These are phyloP conservation scores for Ctenomys sociabilis DNA, from an alignment of 2,113 vertebrate genomes.

Conservation along the genomic window DNA sequence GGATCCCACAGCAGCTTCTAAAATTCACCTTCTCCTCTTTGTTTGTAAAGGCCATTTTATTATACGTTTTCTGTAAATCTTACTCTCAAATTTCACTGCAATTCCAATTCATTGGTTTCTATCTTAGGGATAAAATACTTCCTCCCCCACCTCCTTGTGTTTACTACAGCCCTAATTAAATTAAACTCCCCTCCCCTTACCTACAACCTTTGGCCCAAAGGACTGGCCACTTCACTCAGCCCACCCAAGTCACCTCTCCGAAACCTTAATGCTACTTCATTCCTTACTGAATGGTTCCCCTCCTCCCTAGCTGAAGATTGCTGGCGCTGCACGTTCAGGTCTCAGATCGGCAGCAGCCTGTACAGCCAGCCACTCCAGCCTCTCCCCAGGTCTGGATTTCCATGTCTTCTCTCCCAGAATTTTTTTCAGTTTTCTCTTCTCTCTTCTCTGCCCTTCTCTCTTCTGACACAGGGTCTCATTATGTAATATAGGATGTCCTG, in stretches of 20 bases:
- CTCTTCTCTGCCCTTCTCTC: too few relatives aligned
- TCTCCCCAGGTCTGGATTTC: not conserved
- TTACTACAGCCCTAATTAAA: not conserved
- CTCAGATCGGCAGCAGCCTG: not conserved
- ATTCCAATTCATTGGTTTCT: not conserved
- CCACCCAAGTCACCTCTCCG: not conserved
- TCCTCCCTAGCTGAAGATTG: not conserved
- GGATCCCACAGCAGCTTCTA: not conserved
- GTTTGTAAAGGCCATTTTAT: not conserved
- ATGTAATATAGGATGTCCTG: not conserved
- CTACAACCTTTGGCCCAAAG: not conserved
- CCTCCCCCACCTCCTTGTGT: not conserved
- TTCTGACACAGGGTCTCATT: not conserved
- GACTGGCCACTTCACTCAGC: not conserved
- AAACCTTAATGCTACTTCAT: not conserved
- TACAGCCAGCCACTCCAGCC: not conserved
- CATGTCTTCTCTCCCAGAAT: not conserved
- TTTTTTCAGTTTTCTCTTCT: not conserved
- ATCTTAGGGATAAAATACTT: not conserved
- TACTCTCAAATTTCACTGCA: not conserved
- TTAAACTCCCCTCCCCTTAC: not conserved
- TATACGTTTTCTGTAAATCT: not conserved
- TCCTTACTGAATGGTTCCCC: not conserved
- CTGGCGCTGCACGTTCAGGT: not conserved
- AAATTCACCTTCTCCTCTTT: not conserved